These are phyloP conservation scores for Halictus quadricinctus DNA, from an alignment of 2,888 invertebrate genomes.

Conservation along the genomic window DNA sequence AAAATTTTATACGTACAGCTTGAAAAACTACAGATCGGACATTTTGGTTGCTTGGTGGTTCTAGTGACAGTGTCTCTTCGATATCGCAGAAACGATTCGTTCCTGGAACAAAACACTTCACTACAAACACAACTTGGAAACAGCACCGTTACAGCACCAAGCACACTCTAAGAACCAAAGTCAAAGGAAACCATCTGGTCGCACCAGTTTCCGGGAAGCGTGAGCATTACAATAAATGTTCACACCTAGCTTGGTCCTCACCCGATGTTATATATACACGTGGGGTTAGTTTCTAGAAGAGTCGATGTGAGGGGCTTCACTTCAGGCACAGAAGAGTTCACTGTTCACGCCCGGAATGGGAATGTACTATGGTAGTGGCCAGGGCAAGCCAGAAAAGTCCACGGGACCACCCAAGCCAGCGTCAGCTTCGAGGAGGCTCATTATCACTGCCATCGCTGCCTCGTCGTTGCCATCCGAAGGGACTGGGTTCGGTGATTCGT, in stretches of 20 bases:
- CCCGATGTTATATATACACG: slow-evolving; percentile 31
- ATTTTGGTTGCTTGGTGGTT: background rate
- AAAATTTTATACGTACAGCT: background rate
- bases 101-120: slow-evolving; percentile 39
- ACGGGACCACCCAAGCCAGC: slow-evolving; percentile 94
- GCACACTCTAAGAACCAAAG: slow-evolving; percentile 47
- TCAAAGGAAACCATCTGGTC: slow-evolving; percentile 1
- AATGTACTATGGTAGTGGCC: slow-evolving; percentile 88
- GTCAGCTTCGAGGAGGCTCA: slow-evolving; percentile 94
- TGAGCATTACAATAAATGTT: slow-evolving; percentile 7
- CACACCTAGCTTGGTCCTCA: slow-evolving; percentile 20
- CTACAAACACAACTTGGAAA: slow-evolving; percentile 30
- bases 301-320: slow-evolving; percentile 12
- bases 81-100: slow-evolving; percentile 50
- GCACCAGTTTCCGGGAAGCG: slow-evolving; percentile 1
- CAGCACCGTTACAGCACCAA: slow-evolving; percentile 75
- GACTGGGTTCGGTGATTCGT: slow-evolving; percentile 82
- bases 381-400: slow-evolving; percentile 93
- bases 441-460: slow-evolving; percentile 95
- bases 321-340: slow-evolving; percentile 26
- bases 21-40: background rate
- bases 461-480: slow-evolving; percentile 91
- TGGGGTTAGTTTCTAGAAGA: slow-evolving; percentile 9
- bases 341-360: slow-evolving; percentile 18
- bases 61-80: slow-evolving; percentile 7